phyloP scores from a whole-genome alignment of 92 coral and sea anemone genomes.

The Blastomussa wellsi region DNA sequence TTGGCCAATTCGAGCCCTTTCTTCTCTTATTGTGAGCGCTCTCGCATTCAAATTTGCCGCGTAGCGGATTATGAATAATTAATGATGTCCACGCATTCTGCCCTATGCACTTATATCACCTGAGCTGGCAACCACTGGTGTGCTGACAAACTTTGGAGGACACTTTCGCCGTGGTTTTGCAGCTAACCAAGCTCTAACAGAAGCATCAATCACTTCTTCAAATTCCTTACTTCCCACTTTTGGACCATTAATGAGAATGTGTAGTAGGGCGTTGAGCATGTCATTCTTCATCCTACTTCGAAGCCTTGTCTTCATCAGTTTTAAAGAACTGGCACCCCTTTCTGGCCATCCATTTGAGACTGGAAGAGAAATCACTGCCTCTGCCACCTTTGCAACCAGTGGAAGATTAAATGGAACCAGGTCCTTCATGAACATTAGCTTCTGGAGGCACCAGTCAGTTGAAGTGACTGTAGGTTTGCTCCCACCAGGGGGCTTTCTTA shows the following conservation, averaged over 20 bases:
- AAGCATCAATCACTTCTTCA: too few relatives aligned
- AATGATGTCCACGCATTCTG: too few relatives aligned
- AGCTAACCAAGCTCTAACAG: constrained; percentile 38
- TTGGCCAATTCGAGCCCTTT: too few relatives aligned
- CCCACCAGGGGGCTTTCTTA: not conserved
- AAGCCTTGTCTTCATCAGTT: constrained; percentile 39
- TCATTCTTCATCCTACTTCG: constrained; percentile 34
- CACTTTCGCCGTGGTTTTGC: constrained; percentile 26
- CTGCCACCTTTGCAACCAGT: constrained; percentile 30
- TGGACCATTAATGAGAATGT: too few relatives aligned
- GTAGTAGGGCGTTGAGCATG: not conserved
- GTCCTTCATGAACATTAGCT: not conserved
- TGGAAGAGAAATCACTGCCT: constrained; percentile 33
- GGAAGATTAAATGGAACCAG: constrained; percentile 26
- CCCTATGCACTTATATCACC: too few relatives aligned
- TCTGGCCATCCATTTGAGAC: constrained; percentile 48
- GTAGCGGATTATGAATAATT: too few relatives aligned
- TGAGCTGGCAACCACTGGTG: constrained; percentile 13
- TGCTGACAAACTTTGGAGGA: constrained; percentile 31
- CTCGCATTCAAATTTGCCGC: too few relatives aligned
- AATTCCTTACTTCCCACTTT: too few relatives aligned
- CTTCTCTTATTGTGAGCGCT: too few relatives aligned
- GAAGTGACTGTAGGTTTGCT: constrained; percentile 24
- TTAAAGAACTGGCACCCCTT: constrained; percentile 42
- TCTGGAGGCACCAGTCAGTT: constrained; percentile 24